phyloP scores from a whole-genome alignment of 2,888 invertebrate genomes.

The Abscondita cerata region DNA sequence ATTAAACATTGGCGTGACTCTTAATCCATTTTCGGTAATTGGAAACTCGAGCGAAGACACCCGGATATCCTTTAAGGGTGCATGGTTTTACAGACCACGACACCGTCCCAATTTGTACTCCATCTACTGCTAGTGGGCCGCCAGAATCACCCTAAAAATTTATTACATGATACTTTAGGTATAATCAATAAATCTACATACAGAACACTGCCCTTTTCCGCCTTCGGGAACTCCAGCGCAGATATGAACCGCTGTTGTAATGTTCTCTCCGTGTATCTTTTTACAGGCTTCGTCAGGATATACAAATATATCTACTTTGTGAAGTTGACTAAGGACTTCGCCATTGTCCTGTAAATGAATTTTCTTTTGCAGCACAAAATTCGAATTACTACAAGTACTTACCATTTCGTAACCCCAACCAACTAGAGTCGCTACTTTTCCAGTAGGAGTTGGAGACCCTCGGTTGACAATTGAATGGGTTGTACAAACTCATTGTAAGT shows the following conservation, averaged over 20 bases:
- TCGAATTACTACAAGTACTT: neutral
- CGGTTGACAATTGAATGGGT: constrained; percentile 29
- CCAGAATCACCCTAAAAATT: constrained; percentile 53
- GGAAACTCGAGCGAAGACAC: constrained; percentile 58
- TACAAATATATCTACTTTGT: constrained; percentile 54
- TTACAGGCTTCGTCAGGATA: constrained; percentile 56
- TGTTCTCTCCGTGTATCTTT: constrained; percentile 40
- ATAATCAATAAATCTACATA: constrained; percentile 35
- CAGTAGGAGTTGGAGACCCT: constrained; percentile 14
- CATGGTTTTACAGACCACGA: constrained; percentile 61
- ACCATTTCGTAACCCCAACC: constrained; percentile 53
- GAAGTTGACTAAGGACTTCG: constrained; percentile 47
- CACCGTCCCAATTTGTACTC: constrained; percentile 57
- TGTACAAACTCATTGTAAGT: constrained; percentile 15
- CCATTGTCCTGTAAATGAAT: neutral
- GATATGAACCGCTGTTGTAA: constrained; percentile 53
- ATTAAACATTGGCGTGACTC: no score
- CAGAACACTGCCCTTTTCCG: constrained; percentile 59
- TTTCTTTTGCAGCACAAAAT: neutral
- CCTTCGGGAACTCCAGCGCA: constrained; percentile 59
- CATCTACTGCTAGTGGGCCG: constrained; percentile 55
- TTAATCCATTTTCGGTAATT: constrained; percentile 48
- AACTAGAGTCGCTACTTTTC: constrained; percentile 47
- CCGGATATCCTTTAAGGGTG: constrained; percentile 56
- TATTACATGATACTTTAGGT: neutral